Evolutionary conservation across 2,888 invertebrate genomes (phyloP), one percentile per base, ranked within the genome.

Genomic region (Iselma pallidipennis): DNA sequence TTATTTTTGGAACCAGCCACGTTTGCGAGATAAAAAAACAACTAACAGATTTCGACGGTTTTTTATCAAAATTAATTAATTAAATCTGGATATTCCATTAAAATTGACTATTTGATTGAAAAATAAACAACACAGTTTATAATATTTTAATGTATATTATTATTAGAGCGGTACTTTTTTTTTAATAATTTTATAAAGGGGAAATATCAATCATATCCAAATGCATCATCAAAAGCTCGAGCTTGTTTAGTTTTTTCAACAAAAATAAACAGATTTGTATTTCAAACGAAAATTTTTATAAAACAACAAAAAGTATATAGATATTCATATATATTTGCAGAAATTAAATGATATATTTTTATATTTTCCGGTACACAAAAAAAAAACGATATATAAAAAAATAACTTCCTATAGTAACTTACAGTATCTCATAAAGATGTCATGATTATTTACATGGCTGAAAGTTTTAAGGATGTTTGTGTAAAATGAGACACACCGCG

Each of bases 401-500:
- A 16, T 4, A 42, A 42, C 42, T 42, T 42, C 21, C 19, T 21
- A 37, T 37, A 37, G 7, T 37, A 16, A 37, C 37, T 37, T 19
- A 21, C 59, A 63, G 54, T 66, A 67, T 63, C 69, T 73, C 74
- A 72, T 75, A 74, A 75, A 75, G 69, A 74, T 73, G 74, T 72
- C 74, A 71, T 62, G 73, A 70, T 75, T 76, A 76, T 75, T 76
- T 76, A 75, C 71, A 73, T 66, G 69, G 66, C 63, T 69, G 74
- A 73, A 70, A 74, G 71, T 71, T 74, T 72, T 72, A 74, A 76
- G 74, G 75, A 76, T 76, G 76, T 76, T 76, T 76, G 74, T 74
- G 74, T 74, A 74, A 74, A 74, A 68, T 67, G 71, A 73, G 71
- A 71, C 68, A 71, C 68, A 69, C 66, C 66, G 66, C 48, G 57